A percentile compares a stretch with the other conserved stretches of the same genome.
Conservation (phyloP, 2,888 invertebrate species). For the Alviniconcha strummeri region DNA sequence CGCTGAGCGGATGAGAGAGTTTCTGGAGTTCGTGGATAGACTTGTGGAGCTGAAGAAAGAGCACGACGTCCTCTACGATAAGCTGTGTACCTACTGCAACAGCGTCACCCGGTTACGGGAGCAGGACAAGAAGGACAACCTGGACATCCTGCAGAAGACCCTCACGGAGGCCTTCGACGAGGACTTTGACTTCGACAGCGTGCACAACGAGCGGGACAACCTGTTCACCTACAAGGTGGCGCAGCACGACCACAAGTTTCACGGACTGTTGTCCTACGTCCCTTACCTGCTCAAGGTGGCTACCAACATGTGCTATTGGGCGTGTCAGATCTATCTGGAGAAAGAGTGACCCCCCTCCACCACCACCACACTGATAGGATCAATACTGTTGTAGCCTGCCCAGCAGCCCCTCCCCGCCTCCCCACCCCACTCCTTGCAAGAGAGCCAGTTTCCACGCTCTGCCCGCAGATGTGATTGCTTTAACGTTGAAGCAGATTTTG, state of each 20-base stretch:
- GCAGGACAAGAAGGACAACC: constrained; percentile 56
- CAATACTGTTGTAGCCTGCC: background rate
- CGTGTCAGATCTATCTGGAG: constrained; percentile 60
- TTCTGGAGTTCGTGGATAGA: constrained; percentile 59
- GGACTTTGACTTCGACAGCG: constrained; percentile 58
- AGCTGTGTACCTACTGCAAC: constrained; percentile 56
- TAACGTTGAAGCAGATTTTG: no score
- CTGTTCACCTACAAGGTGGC: constrained; percentile 66
- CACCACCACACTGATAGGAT: background rate
- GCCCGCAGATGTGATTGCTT: no score
- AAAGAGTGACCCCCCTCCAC: constrained; percentile 39
- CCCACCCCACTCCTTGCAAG: background rate
- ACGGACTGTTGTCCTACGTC: constrained; percentile 63
- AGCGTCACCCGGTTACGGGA: constrained; percentile 59
- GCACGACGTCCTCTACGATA: constrained; percentile 54
- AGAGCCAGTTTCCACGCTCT: no score
- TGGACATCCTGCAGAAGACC: constrained; percentile 57
- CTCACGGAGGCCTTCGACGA: constrained; percentile 53
- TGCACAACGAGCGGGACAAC: constrained; percentile 63
- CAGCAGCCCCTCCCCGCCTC: background rate
- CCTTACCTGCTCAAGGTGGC: constrained; percentile 61
- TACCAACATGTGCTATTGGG: constrained; percentile 57
- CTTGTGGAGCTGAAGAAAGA: constrained; percentile 55
- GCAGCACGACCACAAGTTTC: constrained; percentile 56
- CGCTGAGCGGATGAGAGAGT: constrained; percentile 57